phyloP scores from a whole-genome alignment of 2,888 invertebrate genomes.

The Kryphioiulus occultus region DNA sequence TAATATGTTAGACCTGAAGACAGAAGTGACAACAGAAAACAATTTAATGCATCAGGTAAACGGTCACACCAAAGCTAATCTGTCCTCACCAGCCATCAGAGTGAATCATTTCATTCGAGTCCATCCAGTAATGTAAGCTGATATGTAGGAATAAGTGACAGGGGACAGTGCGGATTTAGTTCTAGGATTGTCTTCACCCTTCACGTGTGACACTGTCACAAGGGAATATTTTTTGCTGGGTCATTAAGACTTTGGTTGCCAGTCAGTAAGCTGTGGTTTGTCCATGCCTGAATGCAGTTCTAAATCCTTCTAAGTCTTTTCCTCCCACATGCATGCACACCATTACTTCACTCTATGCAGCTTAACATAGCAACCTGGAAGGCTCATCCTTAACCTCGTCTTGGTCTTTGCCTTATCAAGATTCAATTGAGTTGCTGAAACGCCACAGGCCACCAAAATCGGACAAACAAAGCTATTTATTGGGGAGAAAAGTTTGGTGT shows the following conservation, averaged over 20 bases:
- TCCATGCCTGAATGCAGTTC: background rate
- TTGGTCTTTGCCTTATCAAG: background rate
- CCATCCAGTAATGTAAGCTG: background rate
- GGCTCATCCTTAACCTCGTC: background rate
- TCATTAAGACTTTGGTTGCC: slow-evolving; percentile 17
- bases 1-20: background rate
- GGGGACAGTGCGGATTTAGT: background rate
- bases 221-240: background rate
- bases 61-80: background rate
- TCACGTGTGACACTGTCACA: background rate
- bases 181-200: background rate
- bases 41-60: background rate
- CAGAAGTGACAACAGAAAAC: background rate
- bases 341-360: background rate
- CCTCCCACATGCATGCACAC: background rate
- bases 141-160: slow-evolving; percentile 4
- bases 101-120: background rate
- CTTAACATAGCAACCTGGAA: background rate
- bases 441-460: background rate
- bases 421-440: background rate
- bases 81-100: background rate
- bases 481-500: background rate
- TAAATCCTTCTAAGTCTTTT: background rate
- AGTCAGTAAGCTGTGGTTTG: background rate
- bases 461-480: background rate